phyloP scores from a whole-genome alignment of 2,113 vertebrate genomes.

The Plecotus auritus region DNA sequence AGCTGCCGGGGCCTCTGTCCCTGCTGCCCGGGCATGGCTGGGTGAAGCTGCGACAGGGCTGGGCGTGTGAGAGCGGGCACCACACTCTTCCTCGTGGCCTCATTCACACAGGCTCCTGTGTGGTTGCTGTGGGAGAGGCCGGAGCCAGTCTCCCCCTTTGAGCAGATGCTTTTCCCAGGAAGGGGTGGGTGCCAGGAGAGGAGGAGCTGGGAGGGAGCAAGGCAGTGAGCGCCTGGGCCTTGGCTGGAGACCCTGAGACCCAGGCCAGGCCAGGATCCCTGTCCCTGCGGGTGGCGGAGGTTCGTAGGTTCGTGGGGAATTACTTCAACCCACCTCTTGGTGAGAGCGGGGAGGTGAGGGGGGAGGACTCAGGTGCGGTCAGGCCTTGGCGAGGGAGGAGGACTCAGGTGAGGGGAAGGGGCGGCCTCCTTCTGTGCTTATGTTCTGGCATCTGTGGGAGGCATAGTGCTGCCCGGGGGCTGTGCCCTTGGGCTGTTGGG shows the following conservation, averaged over 20 bases:
- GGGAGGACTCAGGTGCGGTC: background rate
- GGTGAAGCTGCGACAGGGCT: background rate
- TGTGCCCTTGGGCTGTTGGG: background rate
- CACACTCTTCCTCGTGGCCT: background rate
- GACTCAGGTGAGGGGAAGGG: background rate
- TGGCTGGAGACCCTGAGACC: background rate
- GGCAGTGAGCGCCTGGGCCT: background rate
- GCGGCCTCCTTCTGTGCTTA: background rate
- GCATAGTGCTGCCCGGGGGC: background rate
- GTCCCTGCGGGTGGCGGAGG: background rate
- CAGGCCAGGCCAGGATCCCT: background rate
- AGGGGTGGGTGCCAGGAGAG: background rate
- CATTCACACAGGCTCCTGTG: background rate
- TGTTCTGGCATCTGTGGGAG: background rate
- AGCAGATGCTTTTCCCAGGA: background rate
- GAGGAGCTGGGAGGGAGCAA: background rate
- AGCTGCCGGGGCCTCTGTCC: fast-evolving
- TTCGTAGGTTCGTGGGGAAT: background rate
- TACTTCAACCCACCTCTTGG: background rate
- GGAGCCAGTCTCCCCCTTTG: fast-evolving
- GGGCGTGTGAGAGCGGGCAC: fast-evolving
- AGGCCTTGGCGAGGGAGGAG: background rate
- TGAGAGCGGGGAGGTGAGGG: fast-evolving
- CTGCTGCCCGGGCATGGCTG: background rate
- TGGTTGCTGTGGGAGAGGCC: background rate